phyloP scores from a whole-genome alignment of 2,888 invertebrate genomes.

The Ennomos fuscantarius region DNA sequence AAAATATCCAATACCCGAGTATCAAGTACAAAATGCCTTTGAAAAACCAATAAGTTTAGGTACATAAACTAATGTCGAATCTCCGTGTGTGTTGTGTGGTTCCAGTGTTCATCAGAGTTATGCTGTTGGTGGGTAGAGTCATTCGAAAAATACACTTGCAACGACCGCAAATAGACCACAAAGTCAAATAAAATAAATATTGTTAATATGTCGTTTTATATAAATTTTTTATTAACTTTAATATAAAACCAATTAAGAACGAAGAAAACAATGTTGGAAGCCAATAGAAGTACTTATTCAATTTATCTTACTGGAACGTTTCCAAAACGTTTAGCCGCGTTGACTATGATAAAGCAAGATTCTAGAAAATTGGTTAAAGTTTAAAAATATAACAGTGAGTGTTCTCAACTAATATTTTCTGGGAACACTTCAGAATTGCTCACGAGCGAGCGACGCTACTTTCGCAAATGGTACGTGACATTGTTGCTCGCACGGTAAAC shows the following conservation, averaged over 20 bases:
- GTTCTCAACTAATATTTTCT: slow-evolving; percentile 14
- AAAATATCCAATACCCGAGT: no score
- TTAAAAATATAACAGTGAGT: slow-evolving; percentile 17
- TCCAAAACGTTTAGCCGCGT: slow-evolving; percentile 21
- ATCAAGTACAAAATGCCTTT: no score
- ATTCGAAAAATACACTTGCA: no score
- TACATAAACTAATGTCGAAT: no score
- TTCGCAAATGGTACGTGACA: slow-evolving; percentile 35
- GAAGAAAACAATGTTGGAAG: background rate
- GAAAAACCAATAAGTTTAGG: no score
- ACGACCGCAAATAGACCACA: no score
- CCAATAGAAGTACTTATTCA: slow-evolving; percentile 25
- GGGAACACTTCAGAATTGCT: slow-evolving; percentile 23
- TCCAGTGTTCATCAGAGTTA: no score
- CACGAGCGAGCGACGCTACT: slow-evolving; percentile 16
- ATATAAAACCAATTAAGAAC: slow-evolving; percentile 4
- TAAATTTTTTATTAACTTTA: no score
- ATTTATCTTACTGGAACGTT: slow-evolving; percentile 21
- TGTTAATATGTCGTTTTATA: no score
- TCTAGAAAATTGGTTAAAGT: slow-evolving; percentile 22
- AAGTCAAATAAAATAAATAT: no score
- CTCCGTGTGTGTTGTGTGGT: no score
- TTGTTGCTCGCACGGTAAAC: slow-evolving; percentile 27
- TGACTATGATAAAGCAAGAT: slow-evolving; percentile 18
- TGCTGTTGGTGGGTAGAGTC: no score